Percentiles rank a stretch among this genome's conserved stretches.
Conservation (phyloP, 2,888 invertebrate species). For the Nymphalis c-album region DNA sequence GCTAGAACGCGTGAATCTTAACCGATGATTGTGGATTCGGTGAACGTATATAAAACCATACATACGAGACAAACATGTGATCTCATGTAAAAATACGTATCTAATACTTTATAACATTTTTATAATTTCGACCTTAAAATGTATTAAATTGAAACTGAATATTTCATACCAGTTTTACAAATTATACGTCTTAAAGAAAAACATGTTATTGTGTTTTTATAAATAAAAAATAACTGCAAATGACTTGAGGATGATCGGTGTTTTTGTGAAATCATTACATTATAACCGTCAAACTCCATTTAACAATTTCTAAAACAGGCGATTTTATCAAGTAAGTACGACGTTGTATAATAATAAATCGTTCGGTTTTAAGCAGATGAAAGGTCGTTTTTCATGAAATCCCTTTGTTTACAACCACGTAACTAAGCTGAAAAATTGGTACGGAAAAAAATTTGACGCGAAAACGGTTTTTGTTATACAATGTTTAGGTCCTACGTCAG, state of each 20-base stretch:
- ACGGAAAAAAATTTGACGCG: slow-evolving; percentile 38
- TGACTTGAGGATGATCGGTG: slow-evolving; percentile 3
- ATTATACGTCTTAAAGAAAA: too few species aligned
- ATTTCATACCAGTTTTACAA: too few species aligned
- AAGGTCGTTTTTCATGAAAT: slow-evolving; percentile 45
- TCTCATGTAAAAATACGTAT: too few species aligned
- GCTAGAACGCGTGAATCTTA: too few species aligned
- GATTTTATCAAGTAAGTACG: slow-evolving; percentile 29
- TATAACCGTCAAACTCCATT: slow-evolving; percentile 18
- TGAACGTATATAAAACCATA: too few species aligned
- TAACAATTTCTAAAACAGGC: slow-evolving; percentile 24
- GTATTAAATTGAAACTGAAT: too few species aligned
- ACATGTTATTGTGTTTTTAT: too few species aligned
- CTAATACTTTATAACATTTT: too few species aligned
- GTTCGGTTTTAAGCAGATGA: slow-evolving; percentile 44
- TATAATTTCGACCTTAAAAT: too few species aligned
- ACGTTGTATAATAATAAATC: slow-evolving; percentile 41
- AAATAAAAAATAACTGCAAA: neutral
- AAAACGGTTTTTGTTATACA: slow-evolving; percentile 32
- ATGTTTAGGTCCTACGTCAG: slow-evolving; percentile 21
- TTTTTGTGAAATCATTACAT: slow-evolving; percentile 18
- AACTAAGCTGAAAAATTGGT: slow-evolving; percentile 43
- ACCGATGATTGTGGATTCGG: too few species aligned
- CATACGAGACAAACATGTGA: too few species aligned
- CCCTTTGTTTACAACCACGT: slow-evolving; percentile 44